Conservation (phyloP, 2,888 invertebrate genomes). For the Teinopalpus imperialis region DNA sequence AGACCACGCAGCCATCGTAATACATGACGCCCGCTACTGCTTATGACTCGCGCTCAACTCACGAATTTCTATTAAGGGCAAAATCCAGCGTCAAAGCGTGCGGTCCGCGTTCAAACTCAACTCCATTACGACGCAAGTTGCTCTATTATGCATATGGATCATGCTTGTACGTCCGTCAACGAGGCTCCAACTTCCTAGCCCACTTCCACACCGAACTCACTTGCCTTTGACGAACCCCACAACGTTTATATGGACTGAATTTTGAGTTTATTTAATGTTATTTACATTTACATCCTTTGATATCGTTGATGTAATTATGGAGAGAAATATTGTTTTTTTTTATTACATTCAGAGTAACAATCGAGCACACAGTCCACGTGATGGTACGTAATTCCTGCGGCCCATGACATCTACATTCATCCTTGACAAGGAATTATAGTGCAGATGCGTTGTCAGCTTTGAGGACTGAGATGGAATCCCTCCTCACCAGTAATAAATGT, state of each 20-base stretch:
- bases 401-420: too few relatives aligned
- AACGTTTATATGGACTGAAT: too few relatives aligned
- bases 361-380: too few relatives aligned
- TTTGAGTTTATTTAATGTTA: too few relatives aligned
- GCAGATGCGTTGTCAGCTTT: too few relatives aligned
- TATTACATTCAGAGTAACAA: too few relatives aligned
- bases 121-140: slow-evolving; percentile 12
- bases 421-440: too few relatives aligned
- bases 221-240: neutral
- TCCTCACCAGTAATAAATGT: too few relatives aligned
- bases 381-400: too few relatives aligned
- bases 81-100: slow-evolving; percentile 5
- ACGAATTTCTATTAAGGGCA: slow-evolving; percentile 6
- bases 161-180: slow-evolving; percentile 3
- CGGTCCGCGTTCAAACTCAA: neutral
- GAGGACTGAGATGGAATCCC: too few relatives aligned
- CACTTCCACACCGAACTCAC: neutral
- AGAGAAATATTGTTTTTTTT: too few relatives aligned
- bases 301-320: neutral
- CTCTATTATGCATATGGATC: slow-evolving; percentile 7
- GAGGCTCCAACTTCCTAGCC: slow-evolving; percentile 6
- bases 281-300: neutral
- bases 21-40: slow-evolving; percentile 5
- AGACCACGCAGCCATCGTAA: too few relatives aligned
- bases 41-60: neutral